Percentiles rank a stretch among this genome's conserved stretches.
Evolutionary conservation across 2,888 invertebrate genomes (phyloP).

Genomic region (Norana najaformis): DNA sequence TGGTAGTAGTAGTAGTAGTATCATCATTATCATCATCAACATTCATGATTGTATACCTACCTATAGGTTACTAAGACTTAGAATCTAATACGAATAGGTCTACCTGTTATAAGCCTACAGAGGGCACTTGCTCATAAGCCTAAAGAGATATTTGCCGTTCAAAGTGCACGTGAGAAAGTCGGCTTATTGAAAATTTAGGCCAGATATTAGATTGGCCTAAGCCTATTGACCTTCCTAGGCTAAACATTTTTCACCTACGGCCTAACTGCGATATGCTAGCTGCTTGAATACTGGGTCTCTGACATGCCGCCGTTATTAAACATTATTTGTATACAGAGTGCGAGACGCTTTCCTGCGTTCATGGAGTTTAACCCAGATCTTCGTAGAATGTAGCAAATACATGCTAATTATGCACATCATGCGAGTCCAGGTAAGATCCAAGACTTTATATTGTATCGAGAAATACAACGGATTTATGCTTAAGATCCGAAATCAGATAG

Average conservation of each 20-base stretch:
- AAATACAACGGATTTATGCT: background rate
- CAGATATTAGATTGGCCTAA: background rate
- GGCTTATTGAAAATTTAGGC: background rate
- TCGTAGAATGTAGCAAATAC: background rate
- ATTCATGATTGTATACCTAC: background rate
- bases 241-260: background rate
- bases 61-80: background rate
- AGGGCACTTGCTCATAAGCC: background rate
- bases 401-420: background rate
- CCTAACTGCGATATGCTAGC: no score
- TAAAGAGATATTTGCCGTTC: background rate
- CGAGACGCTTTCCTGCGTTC: background rate
- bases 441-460: background rate
- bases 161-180: background rate
- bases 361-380: background rate
- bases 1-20: background rate
- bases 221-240: background rate
- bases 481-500: background rate
- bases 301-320: background rate
- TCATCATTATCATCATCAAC: background rate
- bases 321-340: background rate
- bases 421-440: background rate
- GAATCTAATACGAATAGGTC: background rate
- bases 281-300: background rate
- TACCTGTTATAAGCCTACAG: background rate